Evolutionary conservation across 1,140 invertebrate species (phyloP), one percentile per base, ranked within the genome.

Genomic region (Drosophila repleta): DNA sequence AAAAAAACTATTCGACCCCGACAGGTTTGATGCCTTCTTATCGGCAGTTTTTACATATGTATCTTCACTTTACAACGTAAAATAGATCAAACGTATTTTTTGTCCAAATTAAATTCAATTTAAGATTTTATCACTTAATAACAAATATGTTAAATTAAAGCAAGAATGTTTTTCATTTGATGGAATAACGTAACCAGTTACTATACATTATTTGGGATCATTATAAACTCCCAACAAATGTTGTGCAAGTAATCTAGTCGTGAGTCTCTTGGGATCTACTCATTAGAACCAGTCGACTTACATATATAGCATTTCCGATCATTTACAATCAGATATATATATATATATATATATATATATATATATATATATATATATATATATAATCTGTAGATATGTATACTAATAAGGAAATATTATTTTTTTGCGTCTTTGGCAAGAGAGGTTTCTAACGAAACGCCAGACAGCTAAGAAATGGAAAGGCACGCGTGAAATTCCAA

Each of bases 301-400:
- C 66, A 32, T 61, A 18, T 70, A 32, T 61, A 41, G 35, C 43
- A 76, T 85, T 84, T 84, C 73, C 80, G 49, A 82, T 77, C 69
- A 72, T 48, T 32, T 64, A 61, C 29, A 1, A 8, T 2, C 8
- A 24, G 2, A 2, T 24, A 24, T 24, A 2, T 24, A 24, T 24
- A 3, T 24, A 24, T 24, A 24, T 24, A 2, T 8, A 7, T 10
- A 0, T 32, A 32, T 32, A 2, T 8, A 32, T 32, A 8, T 7
- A 32, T 7, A 7, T 1, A 32, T 32, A 7, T 32, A 7, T 32
- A 1, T 10, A 1, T 32, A 7, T 32, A 32, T 10, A 10, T 6
- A 32, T 7, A 32, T 10, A 1, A 7, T 32, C 2, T 24, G 21
- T 24, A 24, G 2, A 24, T 24, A 24, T 4, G 4, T 24, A 24